Evolutionary conservation across 1,140 invertebrate genomes (phyloP), one percentile per base, ranked within the genome.

Genomic region (Drosophila tropicalis): DNA sequence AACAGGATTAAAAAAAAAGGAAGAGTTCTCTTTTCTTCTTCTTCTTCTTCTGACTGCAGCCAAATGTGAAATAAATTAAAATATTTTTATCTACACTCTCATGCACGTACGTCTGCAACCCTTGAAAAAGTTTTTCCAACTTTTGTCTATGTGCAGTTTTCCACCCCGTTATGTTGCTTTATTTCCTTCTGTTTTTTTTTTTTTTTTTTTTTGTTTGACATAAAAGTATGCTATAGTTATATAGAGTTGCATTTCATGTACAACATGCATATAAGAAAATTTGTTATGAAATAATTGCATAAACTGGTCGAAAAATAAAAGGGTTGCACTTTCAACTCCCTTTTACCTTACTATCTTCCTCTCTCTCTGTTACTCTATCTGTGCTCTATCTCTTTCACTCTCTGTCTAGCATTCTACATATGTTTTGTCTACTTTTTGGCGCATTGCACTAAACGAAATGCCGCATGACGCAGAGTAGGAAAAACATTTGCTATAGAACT

Each of bases 61-160:
- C 79, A 68, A 79, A 87, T 87, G 83, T 89, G 85, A 86, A 86
- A 86, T 86, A 86, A 86, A 86, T 86, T 86, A 86, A 86, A 87
- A 87, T 87, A 87, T 87, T 87, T 87, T 87, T 87, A 87, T 87
- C 83, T 87, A 87, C 83, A 87, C 84, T 86, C 84, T 86, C 83
- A 69, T 83, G 83, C 83, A 86, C 79, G 83, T 64, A 62, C 57
- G 55, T 62, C 65, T 81, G 67, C 81, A 86, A 81, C 83, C 76
- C 61, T 64, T 36, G 44, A 51, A 44, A 44, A 62, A 44, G 19
- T 62, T 58, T 58, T 58, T 36, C 56, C 56, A 58, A 39, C 56
- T 58, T 51, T 9, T 22, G 44, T 51, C 9, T 51, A 22, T n/a
- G 66, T 69, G 70, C 78, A 76, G 72, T 76, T 82, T 86, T 68